phyloP scores from a whole-genome alignment of 2,113 vertebrate species.

The Neopipo cinnamomea region DNA sequence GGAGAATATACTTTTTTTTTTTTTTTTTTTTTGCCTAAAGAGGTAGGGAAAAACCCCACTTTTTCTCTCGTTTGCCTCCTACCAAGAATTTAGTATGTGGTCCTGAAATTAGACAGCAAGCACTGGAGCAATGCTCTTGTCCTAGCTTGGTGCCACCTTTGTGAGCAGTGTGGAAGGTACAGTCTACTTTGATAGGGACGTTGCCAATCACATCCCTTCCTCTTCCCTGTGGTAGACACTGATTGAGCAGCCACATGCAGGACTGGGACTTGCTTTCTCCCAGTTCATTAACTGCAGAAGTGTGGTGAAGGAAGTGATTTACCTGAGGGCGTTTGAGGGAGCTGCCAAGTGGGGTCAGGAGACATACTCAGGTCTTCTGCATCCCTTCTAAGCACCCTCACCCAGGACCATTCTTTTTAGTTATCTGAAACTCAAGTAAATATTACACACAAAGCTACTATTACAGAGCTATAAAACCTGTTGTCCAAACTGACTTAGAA shows the following conservation, averaged over 20 bases:
- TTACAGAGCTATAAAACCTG: constrained; percentile 48
- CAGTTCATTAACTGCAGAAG: neutral
- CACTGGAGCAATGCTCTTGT: neutral
- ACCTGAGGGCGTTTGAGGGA: neutral
- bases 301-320: neutral
- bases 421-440: constrained; percentile 56
- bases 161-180: neutral
- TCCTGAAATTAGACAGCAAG: neutral
- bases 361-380: neutral
- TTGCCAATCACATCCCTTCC: neutral
- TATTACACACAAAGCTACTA: constrained; percentile 39
- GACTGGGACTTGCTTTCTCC: neutral
- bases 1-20: neutral
- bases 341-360: neutral
- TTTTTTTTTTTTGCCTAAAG: neutral
- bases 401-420: neutral
- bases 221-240: neutral
- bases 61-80: neutral
- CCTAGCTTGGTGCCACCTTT: accelerated
- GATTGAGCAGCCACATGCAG: neutral
- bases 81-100: neutral
- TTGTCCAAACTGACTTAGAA: constrained; percentile 48
- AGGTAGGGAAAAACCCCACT: accelerated
- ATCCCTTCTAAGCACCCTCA: neutral
- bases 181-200: neutral